phyloP scores from a whole-genome alignment of 2,888 invertebrate genomes.

The Pyrgus malvae region DNA sequence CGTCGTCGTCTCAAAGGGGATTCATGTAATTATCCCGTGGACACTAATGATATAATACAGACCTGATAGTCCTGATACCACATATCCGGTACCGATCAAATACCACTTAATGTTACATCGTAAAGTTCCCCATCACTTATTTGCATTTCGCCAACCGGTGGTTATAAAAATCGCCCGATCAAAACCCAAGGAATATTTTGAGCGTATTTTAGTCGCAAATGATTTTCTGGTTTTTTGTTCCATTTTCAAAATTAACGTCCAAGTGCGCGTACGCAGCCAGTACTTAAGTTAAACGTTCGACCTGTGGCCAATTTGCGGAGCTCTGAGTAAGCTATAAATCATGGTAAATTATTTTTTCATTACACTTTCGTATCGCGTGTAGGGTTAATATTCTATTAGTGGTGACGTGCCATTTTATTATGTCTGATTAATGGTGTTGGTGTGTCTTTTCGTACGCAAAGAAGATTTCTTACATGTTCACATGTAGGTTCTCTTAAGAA shows the following conservation, averaged over 20 bases:
- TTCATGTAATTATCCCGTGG: constrained; percentile 13
- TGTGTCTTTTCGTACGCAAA: constrained; percentile 20
- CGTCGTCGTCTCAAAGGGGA: not conserved
- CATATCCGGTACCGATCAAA: constrained; percentile 54
- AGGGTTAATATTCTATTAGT: constrained; percentile 71
- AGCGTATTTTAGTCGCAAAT: constrained; percentile 53
- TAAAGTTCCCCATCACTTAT: constrained; percentile 51
- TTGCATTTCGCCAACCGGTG: constrained; percentile 54
- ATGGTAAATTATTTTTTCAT: constrained; percentile 77
- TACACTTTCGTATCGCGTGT: constrained; percentile 47
- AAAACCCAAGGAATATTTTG: constrained; percentile 38
- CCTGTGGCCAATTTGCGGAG: constrained; percentile 72
- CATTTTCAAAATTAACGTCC: constrained; percentile 47
- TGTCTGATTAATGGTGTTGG: constrained; percentile 45
- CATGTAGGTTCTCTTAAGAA: no score
- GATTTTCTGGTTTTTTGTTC: constrained; percentile 38
- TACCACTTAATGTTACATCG: constrained; percentile 59
- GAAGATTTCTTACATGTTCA: constrained; percentile 1
- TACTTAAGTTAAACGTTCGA: constrained; percentile 79
- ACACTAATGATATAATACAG: constrained; percentile 16
- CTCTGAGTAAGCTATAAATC: constrained; percentile 80
- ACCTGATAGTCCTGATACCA: constrained; percentile 17
- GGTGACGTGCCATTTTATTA: constrained; percentile 45
- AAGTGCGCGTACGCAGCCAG: constrained; percentile 61
- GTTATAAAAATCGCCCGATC: constrained; percentile 61